phyloP scores from a whole-genome alignment of 2,797 vertebrate species.

The Cryptoblepharus egeriae region DNA sequence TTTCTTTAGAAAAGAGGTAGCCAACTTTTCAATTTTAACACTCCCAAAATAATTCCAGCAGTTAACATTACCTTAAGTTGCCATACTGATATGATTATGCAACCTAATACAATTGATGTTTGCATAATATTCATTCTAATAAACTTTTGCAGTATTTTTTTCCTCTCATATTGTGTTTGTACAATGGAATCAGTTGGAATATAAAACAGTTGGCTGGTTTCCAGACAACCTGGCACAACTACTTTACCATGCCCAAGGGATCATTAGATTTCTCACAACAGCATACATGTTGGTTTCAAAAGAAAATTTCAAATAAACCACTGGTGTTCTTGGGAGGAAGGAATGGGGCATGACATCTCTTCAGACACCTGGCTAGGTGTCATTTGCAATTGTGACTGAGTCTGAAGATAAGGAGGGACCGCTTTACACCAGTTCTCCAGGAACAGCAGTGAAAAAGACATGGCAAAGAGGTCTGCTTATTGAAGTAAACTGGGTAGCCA shows the following conservation, averaged over 20 bases:
- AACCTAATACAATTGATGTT: background rate
- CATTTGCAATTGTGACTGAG: too few relatives aligned
- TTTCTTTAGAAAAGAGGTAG: slow-evolving; percentile 55
- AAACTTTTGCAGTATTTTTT: background rate
- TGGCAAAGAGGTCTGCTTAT: background rate
- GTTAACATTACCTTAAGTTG: background rate
- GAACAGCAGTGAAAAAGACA: background rate
- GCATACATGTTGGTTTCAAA: background rate
- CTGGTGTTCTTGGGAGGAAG: too few relatives aligned
- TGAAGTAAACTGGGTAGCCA: background rate
- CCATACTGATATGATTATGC: background rate
- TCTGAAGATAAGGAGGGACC: too few relatives aligned
- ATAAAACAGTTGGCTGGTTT: background rate
- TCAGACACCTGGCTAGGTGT: too few relatives aligned
- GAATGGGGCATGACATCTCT: too few relatives aligned
- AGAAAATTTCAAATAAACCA: too few relatives aligned
- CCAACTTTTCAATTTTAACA: too few relatives aligned
- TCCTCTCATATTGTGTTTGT: background rate
- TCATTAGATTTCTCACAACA: background rate
- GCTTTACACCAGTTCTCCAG: too few relatives aligned
- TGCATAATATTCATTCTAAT: background rate
- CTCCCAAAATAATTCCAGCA: background rate
- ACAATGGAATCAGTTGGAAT: too few relatives aligned
- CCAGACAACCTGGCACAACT: background rate
- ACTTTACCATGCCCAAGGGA: background rate